A percentile compares a stretch with the other conserved stretches of the same genome.
Evolutionary conservation across 1,140 invertebrate species (phyloP).

Genomic region (Drosophila ficusphila): DNA sequence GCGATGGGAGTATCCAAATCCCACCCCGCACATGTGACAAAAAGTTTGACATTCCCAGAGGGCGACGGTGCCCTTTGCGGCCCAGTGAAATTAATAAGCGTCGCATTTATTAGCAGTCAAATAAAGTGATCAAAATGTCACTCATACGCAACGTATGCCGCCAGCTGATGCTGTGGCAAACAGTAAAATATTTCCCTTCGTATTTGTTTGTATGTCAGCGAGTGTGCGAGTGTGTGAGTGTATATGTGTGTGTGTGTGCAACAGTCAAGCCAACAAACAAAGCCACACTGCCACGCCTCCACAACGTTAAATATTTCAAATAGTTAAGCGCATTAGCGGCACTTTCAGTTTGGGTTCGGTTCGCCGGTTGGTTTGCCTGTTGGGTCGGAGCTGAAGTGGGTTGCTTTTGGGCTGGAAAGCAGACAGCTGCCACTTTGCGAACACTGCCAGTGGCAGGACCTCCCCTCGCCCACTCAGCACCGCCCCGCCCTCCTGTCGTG

Average conservation of each 20-base stretch:
- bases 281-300: conserved; percentile 40
- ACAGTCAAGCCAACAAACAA: conserved; percentile 50
- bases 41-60: conserved; percentile 60
- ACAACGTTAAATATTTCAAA: conserved; percentile 76
- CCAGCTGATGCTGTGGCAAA: conserved; percentile 48
- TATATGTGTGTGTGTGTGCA: conserved; percentile 24
- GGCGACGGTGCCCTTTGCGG: conserved; percentile 16
- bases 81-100: conserved; percentile 70
- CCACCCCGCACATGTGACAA: conserved; percentile 52
- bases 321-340: conserved; percentile 82
- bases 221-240: not conserved
- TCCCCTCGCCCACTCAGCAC: not conserved
- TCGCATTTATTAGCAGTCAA: conserved; percentile 79
- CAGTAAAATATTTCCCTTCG: conserved; percentile 73
- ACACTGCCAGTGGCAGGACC: not conserved
- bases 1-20: not conserved
- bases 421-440: conserved; percentile 33
- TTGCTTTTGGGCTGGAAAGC: conserved; percentile 29
- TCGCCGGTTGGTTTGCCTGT: conserved; percentile 14
- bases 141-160: conserved; percentile 67
- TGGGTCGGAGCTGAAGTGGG: conserved; percentile 18
- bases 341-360: conserved; percentile 71
- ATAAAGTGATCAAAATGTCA: conserved; percentile 81
- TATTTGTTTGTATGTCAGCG: too few relatives aligned
- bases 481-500: not conserved